Evolutionary conservation across 2,113 vertebrate genomes (phyloP).

Genomic region (Gorsachius goisagi): DNA sequence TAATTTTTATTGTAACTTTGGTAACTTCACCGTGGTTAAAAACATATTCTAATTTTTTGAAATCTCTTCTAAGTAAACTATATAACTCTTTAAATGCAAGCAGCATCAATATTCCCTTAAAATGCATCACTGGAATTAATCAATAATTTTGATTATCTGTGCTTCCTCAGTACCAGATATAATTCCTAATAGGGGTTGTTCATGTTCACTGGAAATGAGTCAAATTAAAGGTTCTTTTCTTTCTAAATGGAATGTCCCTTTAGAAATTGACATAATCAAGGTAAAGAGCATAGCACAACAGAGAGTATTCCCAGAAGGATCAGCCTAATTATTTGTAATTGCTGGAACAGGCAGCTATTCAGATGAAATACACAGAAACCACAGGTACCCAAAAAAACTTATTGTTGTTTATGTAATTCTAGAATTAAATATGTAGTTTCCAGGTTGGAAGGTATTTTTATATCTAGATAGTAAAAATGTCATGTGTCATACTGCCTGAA

Average conservation of each 20-base stretch:
- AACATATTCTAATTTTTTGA: not conserved
- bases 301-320: not conserved
- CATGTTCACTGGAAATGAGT: not conserved
- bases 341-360: not conserved
- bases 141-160: not conserved
- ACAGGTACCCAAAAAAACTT: not conserved
- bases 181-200: not conserved
- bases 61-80: not conserved
- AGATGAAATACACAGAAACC: not conserved
- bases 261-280: not conserved
- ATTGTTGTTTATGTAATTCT: not conserved
- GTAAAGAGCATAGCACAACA: not conserved
- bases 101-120: not conserved
- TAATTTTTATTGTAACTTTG: not conserved
- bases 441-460: not conserved
- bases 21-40: not conserved
- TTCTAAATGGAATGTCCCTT: not conserved
- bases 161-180: not conserved
- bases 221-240: not conserved
- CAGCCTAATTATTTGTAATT: constrained; percentile 30
- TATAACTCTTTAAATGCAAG: not conserved
- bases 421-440: not conserved
- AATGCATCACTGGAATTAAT: not conserved
- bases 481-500: not conserved
- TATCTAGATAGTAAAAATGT: not conserved